Base-by-base conservation (phyloP, 2,113 vertebrate species). In the Mormoops blainvillei region DNA sequence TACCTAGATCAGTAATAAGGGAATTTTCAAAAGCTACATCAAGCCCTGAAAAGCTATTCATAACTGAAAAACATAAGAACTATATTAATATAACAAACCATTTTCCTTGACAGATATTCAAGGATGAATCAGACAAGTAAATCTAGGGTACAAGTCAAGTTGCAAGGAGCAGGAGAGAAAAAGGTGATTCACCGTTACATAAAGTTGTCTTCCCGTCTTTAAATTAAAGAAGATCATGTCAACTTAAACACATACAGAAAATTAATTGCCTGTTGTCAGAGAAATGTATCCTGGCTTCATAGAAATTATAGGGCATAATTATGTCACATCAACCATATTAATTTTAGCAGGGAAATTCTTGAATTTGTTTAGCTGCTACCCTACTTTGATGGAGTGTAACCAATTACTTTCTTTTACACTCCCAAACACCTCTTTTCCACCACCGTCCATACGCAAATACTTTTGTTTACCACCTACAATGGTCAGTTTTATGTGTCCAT, bases 11-110 rank as follows among this genome's bases (percentile, higher is more conserved):
- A 96, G 97, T 98, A 98, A 98, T 97, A 97, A 97, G 97, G 82
- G 97, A 98, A 98, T 98, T 98, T 98, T 98, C 95, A 97, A 97
- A 98, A 98, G 97, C 97, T 98, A 97, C 98, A 98, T 98, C 98
- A 98, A 98, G 95, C 95, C 89, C 95, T 98, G 98, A 98, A 98
- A 97, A 95, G 87, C 97, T 98, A 95, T 97, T 97, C 96, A 33
- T 97, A 98, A 97, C 92, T 97, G 94, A 92, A 98, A 97, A 98
- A 97, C 68, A 92, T 97, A 95, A 98, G 97, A 98, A 97, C 94
- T 91, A 71, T 96, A 98, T 98, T 98, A 98, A 98, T 96, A 94
- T 95, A 98, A 95, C 90, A 98, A 98, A 87, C 50, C 94, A 98
- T 97, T 96, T 97, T 97, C 90, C 84, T 77, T 98, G 87, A 81